A percentile compares a stretch with the other conserved stretches of the same genome.
Conservation (phyloP, 2,888 invertebrate species). For the Epistrophella euchroma region DNA sequence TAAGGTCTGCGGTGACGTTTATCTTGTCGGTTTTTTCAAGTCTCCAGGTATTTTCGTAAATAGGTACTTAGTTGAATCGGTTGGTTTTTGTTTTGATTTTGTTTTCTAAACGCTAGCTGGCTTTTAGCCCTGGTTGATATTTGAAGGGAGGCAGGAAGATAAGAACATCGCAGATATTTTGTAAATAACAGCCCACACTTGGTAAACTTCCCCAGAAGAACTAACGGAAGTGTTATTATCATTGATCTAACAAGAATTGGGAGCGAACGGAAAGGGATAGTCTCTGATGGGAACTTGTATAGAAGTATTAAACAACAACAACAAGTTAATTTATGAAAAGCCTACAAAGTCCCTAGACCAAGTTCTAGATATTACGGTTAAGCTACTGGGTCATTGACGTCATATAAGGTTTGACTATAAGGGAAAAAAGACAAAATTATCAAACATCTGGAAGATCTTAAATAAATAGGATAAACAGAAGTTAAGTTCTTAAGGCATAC, state of each 20-base stretch:
- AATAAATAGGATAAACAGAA: no score
- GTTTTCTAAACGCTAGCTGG: background rate
- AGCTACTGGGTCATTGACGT: no score
- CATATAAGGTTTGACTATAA: no score
- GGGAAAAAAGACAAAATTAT: no score
- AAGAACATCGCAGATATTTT: background rate
- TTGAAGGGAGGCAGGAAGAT: background rate
- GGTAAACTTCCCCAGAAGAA: background rate
- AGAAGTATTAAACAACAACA: no score
- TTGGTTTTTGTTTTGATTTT: conserved; percentile 10
- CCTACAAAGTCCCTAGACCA: no score
- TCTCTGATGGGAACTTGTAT: background rate
- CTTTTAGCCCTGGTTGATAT: conserved; percentile 8
- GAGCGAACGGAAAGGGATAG: background rate
- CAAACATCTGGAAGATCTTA: no score
- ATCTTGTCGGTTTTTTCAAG: conserved; percentile 42
- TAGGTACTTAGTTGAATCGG: conserved; percentile 16
- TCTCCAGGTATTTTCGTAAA: conserved; percentile 50
- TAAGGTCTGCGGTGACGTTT: conserved; percentile 55
- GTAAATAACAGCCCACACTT: background rate
- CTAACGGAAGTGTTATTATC: background rate
- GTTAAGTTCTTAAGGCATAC: no score
- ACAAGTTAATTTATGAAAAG: no score
- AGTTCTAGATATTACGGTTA: no score
- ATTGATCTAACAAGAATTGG: background rate